Base-by-base conservation (phyloP, 2,888 invertebrate genomes). In the Agriotes lineatus region DNA sequence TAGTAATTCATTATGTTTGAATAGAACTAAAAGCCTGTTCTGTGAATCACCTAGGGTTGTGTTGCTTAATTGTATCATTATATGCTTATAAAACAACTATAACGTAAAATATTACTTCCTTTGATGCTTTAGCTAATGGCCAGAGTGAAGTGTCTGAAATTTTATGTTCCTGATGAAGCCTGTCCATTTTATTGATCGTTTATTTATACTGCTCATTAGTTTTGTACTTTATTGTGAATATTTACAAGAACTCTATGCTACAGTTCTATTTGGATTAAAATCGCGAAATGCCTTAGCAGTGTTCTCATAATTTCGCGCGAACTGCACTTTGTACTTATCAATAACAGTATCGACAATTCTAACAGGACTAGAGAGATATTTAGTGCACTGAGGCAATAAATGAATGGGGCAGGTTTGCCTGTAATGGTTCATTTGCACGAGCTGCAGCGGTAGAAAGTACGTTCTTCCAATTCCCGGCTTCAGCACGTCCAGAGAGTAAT, bases 351-450 rank as follows among this genome's bases (percentile, higher is more conserved):
- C 82, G 30, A 72, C 56, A 59, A 80, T 69, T 74, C 74, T 78
- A 67, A 74, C 75, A 61, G 66, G 73, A 80, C 80, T 80, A 77
- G 78, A 77, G 44, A 79, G 58, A 70, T 80, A 81, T 69, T 78
- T 78, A n/a, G 58, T 64, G 74, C 85, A 86, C 45, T 80, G 77
- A 2, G 81, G 79, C 73, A 83, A 76, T 77, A 82, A 74, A 74
- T 75, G 75, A 74, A 75, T 33, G 42, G 76, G 72, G 72, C 81
- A 81, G 81, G 86, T 76, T 33, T 76, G 86, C 83, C 89, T 88
- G 77, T 92, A 91, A 84, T 91, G 91, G 79, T 91, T 91, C 74
- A 91, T 86, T 78, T 91, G 89, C 42, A 88, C 90, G 77, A 88
- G 85, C 48, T 81, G 82, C 22, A 87, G 85, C 48, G 89, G 87